Evolutionary conservation across 2,797 vertebrate genomes (phyloP).

Genomic region (Tragopan temminckii): DNA sequence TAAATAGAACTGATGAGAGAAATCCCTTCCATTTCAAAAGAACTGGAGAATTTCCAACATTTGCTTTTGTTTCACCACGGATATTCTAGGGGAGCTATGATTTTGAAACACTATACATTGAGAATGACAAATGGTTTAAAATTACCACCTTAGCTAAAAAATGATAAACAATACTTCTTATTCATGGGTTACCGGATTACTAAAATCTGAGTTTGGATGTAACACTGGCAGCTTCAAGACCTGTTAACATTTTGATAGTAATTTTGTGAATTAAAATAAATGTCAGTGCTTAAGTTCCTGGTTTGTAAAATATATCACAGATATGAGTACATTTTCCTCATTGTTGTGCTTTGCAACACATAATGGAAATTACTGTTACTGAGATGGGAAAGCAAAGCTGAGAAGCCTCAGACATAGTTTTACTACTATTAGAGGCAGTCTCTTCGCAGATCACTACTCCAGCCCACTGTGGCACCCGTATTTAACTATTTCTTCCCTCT

Average conservation of each 20-base stretch:
- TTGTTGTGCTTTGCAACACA: background rate
- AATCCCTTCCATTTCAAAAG: slow-evolving; percentile 17
- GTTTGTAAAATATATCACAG: background rate
- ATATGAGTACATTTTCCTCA: background rate
- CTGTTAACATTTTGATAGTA: background rate
- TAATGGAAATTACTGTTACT: background rate
- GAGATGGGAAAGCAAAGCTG: background rate
- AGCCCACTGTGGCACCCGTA: background rate
- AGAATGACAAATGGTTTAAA: slow-evolving; percentile 21
- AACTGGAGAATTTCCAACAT: slow-evolving; percentile 10
- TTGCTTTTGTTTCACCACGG: slow-evolving; percentile 42
- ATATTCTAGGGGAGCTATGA: background rate
- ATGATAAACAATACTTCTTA: background rate
- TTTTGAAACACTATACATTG: slow-evolving; percentile 4
- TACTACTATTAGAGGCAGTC: background rate
- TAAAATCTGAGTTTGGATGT: background rate
- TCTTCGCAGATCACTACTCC: background rate
- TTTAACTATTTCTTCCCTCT: background rate
- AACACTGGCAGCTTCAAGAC: background rate
- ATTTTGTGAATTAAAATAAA: slow-evolving; percentile 37
- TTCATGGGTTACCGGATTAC: background rate
- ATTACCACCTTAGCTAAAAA: slow-evolving; percentile 39
- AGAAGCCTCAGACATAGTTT: background rate
- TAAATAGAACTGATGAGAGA: slow-evolving; percentile 17
- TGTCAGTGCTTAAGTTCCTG: background rate